Evolutionary conservation across 2,113 vertebrate species (phyloP), one percentile per base, ranked within the genome.

Genomic region (Myotis davidii): DNA sequence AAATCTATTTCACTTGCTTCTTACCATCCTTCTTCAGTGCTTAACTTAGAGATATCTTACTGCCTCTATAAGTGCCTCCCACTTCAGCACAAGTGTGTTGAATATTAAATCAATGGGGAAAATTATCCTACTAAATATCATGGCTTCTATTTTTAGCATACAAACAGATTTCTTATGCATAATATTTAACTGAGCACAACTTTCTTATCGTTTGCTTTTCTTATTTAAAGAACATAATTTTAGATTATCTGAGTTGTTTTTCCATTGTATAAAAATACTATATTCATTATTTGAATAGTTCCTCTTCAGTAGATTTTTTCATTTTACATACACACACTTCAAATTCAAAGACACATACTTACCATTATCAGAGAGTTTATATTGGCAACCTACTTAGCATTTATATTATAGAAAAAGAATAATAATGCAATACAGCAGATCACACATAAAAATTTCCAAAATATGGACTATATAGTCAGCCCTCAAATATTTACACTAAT

Each of bases 41-140:
- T 95, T 92, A 91, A 79, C 27, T 86, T 50, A 82, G 21, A 94
- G 9, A 20, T 12, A 34, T n/a, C 59, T 92, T 67, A 37, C 16
- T 84, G n/a, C n/a, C 88, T 5, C 42, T 70, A 45, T 32, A 50
- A 89, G n/a, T 69, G 1, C 29, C 72, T 96, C 37, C 37, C 0
- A 0, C 23, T 85, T 97, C 76, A 64, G 64, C 52, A 39, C 91
- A 91, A 97, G 20, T 93, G 50, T 29, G 48, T 76, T 74, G 54
- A 77, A 37, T 54, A 82, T 94, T 97, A 95, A 95, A 81, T 83
- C 95, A 86, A 52, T 87, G 48, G 3, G 90, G 94, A 96, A 74
- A 18, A 70, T 42, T 94, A 90, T 93, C n/a, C 54, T 88, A 74
- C n/a, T 85, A 81, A 96, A 93, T 95, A 85, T 48, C 65, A 92